A percentile compares a stretch with the other conserved stretches of the same genome.
These are phyloP conservation scores for Pachypanchax playfairii DNA, from an alignment of 2,113 vertebrate genomes.

Conservation along the genomic window DNA sequence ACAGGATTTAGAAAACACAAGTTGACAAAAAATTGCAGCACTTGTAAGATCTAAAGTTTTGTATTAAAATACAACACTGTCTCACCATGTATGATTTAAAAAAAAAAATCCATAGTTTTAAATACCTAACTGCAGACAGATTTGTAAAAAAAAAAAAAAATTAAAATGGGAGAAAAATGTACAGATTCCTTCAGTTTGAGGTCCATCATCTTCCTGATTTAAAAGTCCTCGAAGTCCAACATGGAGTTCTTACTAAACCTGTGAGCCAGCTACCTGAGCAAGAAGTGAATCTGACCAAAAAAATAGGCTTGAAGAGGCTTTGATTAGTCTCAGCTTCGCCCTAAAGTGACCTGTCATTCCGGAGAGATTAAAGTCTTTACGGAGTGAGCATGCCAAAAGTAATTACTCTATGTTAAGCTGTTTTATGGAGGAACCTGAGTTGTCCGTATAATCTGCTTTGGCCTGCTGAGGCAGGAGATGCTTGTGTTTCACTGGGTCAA, in stretches of 20 bases:
- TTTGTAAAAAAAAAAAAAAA: not conserved
- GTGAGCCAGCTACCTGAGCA: slow-evolving; percentile 19
- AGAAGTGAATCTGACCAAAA: slow-evolving; percentile 16
- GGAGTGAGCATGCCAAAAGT: slow-evolving; percentile 60
- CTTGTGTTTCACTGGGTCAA: slow-evolving; percentile 27
- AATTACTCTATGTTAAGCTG: slow-evolving; percentile 67
- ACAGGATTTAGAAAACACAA: not conserved
- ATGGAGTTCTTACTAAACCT: slow-evolving; percentile 19
- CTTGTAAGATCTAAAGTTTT: too few relatives aligned
- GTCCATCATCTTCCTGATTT: too few relatives aligned
- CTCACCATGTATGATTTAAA: too few relatives aligned
- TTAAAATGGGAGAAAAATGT: slow-evolving; percentile 5
- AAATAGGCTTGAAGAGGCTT: slow-evolving; percentile 42
- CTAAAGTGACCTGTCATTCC: slow-evolving; percentile 71
- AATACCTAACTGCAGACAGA: too few relatives aligned
- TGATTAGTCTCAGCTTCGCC: slow-evolving; percentile 62
- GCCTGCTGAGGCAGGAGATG: slow-evolving; percentile 28
- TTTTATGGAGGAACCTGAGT: slow-evolving; percentile 58
- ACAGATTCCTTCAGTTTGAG: slow-evolving; percentile 27
- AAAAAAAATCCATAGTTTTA: too few relatives aligned
- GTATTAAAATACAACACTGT: too few relatives aligned
- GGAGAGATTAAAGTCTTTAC: slow-evolving; percentile 74
- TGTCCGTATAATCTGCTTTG: slow-evolving; percentile 76
- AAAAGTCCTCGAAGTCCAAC: too few relatives aligned
- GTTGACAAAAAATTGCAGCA: not conserved